These are phyloP conservation scores for Philotrypesis tridentata DNA, from an alignment of 1,140 invertebrate species.

Conservation along the genomic window DNA sequence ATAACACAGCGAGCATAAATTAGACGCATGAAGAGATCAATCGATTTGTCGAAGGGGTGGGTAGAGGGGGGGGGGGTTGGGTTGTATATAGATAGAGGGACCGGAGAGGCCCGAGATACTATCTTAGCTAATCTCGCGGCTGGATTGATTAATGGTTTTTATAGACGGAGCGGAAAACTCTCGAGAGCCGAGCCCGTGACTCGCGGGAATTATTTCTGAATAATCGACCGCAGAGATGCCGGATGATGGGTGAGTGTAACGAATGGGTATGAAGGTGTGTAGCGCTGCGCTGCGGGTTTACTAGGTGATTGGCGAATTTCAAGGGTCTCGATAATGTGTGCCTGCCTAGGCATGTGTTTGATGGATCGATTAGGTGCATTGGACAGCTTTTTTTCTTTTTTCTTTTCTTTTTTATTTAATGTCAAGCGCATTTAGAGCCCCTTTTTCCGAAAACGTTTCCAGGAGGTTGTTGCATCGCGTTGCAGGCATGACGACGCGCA, in stretches of 20 bases:
- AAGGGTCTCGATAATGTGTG: neutral
- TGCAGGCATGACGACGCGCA: too few relatives aligned
- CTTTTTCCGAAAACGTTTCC: too few relatives aligned
- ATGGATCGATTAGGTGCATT: neutral
- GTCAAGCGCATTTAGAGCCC: too few relatives aligned
- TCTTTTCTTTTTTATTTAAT: neutral
- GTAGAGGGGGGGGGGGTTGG: too few relatives aligned
- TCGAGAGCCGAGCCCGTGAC: neutral
- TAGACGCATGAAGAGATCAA: neutral
- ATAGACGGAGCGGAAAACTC: slow-evolving; percentile 1
- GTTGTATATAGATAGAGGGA: neutral
- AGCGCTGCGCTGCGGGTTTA: neutral
- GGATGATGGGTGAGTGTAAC: neutral
- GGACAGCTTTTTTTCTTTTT: neutral
- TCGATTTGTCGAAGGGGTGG: neutral
- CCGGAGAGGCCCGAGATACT: neutral
- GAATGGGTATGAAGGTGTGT: neutral
- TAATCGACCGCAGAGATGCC: slow-evolving; percentile 1
- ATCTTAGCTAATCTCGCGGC: slow-evolving; percentile 9
- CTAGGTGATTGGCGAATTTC: neutral
- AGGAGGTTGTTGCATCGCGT: too few relatives aligned
- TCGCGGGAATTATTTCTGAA: slow-evolving; percentile 3
- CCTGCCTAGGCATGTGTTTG: neutral
- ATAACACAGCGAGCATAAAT: too few relatives aligned
- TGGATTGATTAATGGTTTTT: slow-evolving; percentile 12